Percentiles rank a stretch among this genome's conserved stretches.
phyloP scores from a whole-genome alignment of 2,113 vertebrate species.

The Notiomystis cincta region DNA sequence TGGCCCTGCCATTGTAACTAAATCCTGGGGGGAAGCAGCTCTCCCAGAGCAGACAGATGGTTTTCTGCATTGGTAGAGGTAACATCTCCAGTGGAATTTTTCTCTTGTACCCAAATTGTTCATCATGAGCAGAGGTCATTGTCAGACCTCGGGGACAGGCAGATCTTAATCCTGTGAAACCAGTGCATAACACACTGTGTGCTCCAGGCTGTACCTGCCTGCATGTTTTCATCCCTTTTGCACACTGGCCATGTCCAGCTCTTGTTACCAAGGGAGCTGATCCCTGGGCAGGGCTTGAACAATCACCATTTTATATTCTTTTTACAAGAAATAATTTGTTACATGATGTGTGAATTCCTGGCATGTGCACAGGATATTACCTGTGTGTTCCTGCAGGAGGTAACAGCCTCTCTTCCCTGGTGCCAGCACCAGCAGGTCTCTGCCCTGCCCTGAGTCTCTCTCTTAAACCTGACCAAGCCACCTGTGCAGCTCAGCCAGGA shows the following conservation, averaged over 20 bases:
- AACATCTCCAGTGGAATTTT: not conserved
- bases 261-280: not conserved
- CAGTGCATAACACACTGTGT: rapidly evolving
- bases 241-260: not conserved
- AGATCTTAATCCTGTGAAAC: not conserved
- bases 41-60: conserved; percentile 32
- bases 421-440: conserved; percentile 31
- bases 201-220: not conserved
- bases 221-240: not conserved
- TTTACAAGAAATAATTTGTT: not conserved
- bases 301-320: not conserved
- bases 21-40: conserved; percentile 26
- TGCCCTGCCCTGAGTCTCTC: not conserved
- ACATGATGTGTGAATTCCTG: not conserved
- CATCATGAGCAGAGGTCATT: not conserved
- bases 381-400: not conserved
- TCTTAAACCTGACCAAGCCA: conserved; percentile 4
- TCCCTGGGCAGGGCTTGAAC: not conserved
- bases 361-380: rapidly evolving
- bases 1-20: not conserved
- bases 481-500: conserved; percentile 5
- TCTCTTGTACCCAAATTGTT: not conserved
- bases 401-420: not conserved
- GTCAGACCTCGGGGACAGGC: not conserved
- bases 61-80: not conserved